Base-by-base conservation (phyloP, 2,113 vertebrate species). In the Hiodon tergisus region DNA sequence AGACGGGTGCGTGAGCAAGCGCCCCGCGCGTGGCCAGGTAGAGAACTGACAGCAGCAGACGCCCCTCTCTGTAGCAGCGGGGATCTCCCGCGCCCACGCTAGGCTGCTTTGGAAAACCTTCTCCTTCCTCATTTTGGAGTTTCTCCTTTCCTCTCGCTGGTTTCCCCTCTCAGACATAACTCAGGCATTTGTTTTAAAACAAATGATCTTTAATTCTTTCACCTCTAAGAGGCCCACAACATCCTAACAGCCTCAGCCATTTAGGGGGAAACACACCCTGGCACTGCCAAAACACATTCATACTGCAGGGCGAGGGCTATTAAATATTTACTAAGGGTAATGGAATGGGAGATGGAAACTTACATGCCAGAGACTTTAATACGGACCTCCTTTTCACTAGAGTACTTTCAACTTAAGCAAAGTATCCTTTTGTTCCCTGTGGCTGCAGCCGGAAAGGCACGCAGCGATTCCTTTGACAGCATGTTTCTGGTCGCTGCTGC, bases 301-400 rank as follows among this genome's bases (percentile, higher is more conserved):
- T 51, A 51, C 58, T 69, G 61, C 79, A 73, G 78, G 77, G 17
- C 75, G 75, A 67, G 58, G 53, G 65, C 11, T 77, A 73, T 76
- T 83, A 84, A 88, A 88, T 83, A 84, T 80, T 83, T 65, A 81
- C 84, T 51, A 77, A 47, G 13, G 66, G 54, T 79, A 84, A 82
- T 80, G 76, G 61, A 77, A 82, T 81, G 73, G 48, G 58, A 78
- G 65, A 85, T 71, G 72, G 71, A 80, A 80, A 72, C 71, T 60
- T 80, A 46, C 16, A 70, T 57, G 57, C 11, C 54, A 46, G 66
- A 31, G 68, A 70, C 65, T 78, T 31, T 58, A 62, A 78, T 52
- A 82, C 72, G 70, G 54, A 72, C 74, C 76, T 78, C 67, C 5
- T 60, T 66, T 82, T 69, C 73, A 10, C 14, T 63, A 67, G 59